phyloP scores from a whole-genome alignment of 2,113 vertebrate genomes.

The Channa argus region DNA sequence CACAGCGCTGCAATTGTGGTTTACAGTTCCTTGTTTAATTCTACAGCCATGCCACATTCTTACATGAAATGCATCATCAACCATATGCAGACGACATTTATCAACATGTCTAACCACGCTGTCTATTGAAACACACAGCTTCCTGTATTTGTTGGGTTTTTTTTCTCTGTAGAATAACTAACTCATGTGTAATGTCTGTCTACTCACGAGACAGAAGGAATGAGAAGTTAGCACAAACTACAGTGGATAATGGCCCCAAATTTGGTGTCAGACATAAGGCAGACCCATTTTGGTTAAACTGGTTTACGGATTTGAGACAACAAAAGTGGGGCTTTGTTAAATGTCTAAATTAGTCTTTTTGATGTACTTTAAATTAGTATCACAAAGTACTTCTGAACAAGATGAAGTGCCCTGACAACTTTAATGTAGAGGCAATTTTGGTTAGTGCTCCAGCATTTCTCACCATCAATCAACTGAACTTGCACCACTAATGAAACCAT shows the following conservation, averaged over 20 bases:
- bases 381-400: too few species aligned
- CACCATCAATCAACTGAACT: too few species aligned
- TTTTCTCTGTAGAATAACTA: not conserved
- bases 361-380: not conserved
- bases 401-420: too few species aligned
- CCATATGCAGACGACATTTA: conserved; percentile 6
- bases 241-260: not conserved
- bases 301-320: not conserved
- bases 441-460: too few species aligned
- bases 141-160: not conserved
- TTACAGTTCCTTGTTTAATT: not conserved
- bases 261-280: not conserved
- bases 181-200: conserved; percentile 9
- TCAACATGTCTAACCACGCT: not conserved
- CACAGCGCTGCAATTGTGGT: not conserved
- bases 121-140: not conserved
- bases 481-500: too few species aligned
- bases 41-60: not conserved
- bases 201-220: not conserved
- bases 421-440: too few species aligned
- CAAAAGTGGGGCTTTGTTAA: conserved; percentile 1
- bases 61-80: conserved; percentile 11
- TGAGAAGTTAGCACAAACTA: not conserved
- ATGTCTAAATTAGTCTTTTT: not conserved
- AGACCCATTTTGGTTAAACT: conserved; percentile 5